Evolutionary conservation across 2,113 vertebrate genomes (phyloP), one percentile per base, ranked within the genome.

Genomic region (Aix galericulata): DNA sequence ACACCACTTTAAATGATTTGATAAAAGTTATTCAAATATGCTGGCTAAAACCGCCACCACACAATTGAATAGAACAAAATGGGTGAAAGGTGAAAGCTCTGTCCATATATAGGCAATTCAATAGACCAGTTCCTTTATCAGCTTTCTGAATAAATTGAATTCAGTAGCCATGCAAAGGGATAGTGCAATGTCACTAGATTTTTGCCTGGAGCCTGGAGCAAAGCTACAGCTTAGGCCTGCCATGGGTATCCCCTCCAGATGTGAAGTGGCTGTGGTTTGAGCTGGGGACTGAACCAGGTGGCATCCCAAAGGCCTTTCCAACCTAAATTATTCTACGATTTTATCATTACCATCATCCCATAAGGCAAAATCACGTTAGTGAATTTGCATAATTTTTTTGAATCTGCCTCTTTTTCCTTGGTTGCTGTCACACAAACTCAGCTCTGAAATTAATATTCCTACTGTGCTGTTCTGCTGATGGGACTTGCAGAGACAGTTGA

Each of bases 161-260:
- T 42, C 25, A 32, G 26, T n/a, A 44, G 26, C 25, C 8, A 6
- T 46, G 27, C 13, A 58, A 4, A 2, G 22, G 20, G 22, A 15
- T 1, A 1, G 6, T 63, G 48, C n/a, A 26, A 8, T 27, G 36
- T 48, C 56, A 73, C 10, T 14, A 20, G 29, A 9, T 48, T 46
- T 80, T 83, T 15, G 3, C 25, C 25, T 0, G 1, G 17, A 88
- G 27, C 12, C 36, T 74, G 23, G 14, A 46, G 63, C 21, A 74
- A 58, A 46, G 17, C 21, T 66, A 5, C 0, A 1, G 3, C 0
- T 0, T 29, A 11, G 15, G 6, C 17, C 23, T 67, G 14, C 0
- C 0, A 1, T 8, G 12, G n/a, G 8, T 20, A 4, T 22, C 5
- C 1, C 17, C 13, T 14, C 21, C 53, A 26, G 21, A 18, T 11